These are phyloP conservation scores for Anas platyrhynchos DNA, from an alignment of 2,113 vertebrate species.

Conservation along the genomic window DNA sequence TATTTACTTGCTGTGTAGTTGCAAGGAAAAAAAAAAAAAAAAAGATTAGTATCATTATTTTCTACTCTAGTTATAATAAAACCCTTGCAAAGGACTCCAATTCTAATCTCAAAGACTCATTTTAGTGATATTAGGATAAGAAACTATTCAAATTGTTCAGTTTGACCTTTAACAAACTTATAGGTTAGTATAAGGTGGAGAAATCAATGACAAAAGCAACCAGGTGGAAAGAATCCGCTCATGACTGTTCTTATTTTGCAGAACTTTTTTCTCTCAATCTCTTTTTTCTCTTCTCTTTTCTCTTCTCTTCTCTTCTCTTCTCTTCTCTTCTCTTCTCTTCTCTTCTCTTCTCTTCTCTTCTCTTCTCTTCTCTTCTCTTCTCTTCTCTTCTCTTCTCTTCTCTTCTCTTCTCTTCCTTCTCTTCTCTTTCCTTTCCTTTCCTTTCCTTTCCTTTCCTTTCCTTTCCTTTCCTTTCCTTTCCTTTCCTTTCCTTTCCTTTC, in stretches of 20 bases:
- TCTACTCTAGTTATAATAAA: not conserved
- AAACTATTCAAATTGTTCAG: constrained; percentile 28
- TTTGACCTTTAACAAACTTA: constrained; percentile 48
- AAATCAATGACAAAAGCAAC: constrained; percentile 43
- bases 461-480: too few species aligned
- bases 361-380: too few species aligned
- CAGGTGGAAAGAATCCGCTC: constrained; percentile 44
- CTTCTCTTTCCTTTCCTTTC: too few species aligned
- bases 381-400: too few species aligned
- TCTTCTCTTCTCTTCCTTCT: too few species aligned
- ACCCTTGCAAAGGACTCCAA: not conserved
- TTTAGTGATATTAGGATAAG: constrained; percentile 9
- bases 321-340: too few species aligned
- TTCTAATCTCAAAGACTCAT: not conserved
- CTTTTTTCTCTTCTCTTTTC: too few species aligned
- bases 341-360: too few species aligned
- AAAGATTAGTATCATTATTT: not conserved
- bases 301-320: too few species aligned
- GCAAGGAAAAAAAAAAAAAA: not conserved
- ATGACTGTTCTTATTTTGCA: not conserved
- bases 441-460: too few species aligned
- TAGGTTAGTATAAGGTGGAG: constrained; percentile 14
- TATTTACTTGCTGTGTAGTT: not conserved
- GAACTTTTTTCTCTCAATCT: not conserved
- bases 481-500: too few species aligned